Evolutionary conservation across 35 echinoderm and acorn worm genomes (phyloP).

Genomic region (Stichopus chloronotus): DNA sequence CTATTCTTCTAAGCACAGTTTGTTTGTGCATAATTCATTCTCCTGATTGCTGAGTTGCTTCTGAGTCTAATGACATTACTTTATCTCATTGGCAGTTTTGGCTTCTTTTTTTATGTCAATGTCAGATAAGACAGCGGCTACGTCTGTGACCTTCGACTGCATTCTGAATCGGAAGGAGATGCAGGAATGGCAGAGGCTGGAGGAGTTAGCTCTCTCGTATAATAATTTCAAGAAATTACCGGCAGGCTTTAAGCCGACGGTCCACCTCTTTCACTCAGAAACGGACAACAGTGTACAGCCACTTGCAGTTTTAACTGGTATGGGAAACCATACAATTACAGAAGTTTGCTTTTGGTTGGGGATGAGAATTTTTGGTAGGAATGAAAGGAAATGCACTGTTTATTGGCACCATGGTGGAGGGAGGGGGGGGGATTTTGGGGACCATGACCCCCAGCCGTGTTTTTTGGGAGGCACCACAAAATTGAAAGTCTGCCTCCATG

Average conservation of each 20-base stretch:
- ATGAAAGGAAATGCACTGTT: not conserved
- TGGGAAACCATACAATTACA: not conserved
- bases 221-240: constrained; percentile 53
- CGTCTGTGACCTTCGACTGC: constrained; percentile 84
- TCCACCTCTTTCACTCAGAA: constrained; percentile 73
- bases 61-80: too few species aligned
- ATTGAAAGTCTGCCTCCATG: too few species aligned
- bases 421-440: too few species aligned
- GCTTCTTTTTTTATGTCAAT: not conserved
- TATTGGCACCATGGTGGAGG: too few species aligned
- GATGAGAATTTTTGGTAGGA: not conserved
- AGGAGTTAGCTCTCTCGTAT: constrained; percentile 73
- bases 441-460: too few species aligned
- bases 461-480: too few species aligned
- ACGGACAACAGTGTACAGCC: constrained; percentile 87
- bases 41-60: too few species aligned
- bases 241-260: constrained; percentile 57
- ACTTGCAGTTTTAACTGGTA: constrained; percentile 80
- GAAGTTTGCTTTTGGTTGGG: not conserved
- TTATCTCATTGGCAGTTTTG: too few species aligned
- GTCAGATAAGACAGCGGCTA: constrained; percentile 78
- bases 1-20: too few species aligned
- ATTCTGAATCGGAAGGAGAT: constrained; percentile 65
- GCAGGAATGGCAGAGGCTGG: constrained; percentile 80
- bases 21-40: too few species aligned